A percentile compares a stretch with the other conserved stretches of the same genome.
phyloP scores from a whole-genome alignment of 2,797 vertebrate genomes.

The Urosaurus nigricauda region DNA sequence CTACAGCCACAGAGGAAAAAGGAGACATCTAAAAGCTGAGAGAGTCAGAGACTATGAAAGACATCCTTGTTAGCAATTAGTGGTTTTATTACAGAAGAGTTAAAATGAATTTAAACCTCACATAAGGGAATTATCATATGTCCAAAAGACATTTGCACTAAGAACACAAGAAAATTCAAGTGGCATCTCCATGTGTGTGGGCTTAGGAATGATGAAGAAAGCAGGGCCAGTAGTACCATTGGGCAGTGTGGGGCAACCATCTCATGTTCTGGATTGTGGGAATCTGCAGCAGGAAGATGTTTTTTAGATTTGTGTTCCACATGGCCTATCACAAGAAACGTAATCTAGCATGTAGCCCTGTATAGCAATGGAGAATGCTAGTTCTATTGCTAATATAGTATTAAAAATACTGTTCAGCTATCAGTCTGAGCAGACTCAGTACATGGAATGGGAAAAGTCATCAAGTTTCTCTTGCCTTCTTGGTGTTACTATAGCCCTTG shows the following conservation, averaged over 20 bases:
- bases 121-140: background rate
- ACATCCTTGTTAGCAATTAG: background rate
- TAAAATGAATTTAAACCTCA: background rate
- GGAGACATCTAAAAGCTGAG: background rate
- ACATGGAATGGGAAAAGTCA: background rate
- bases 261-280: background rate
- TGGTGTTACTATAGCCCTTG: background rate
- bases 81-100: background rate
- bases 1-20: background rate
- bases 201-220: background rate
- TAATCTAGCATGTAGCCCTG: background rate
- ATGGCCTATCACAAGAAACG: background rate
- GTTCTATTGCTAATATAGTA: background rate
- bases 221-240: background rate
- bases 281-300: background rate
- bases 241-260: background rate
- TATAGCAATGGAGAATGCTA: background rate
- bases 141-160: background rate
- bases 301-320: background rate
- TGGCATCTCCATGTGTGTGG: background rate
- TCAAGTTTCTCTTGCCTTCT: background rate
- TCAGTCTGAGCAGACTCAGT: background rate
- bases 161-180: background rate
- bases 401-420: background rate
- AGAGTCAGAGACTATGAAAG: background rate